Evolutionary conservation across 2,797 vertebrate genomes (phyloP).

Genomic region (Luscinia luscinia): DNA sequence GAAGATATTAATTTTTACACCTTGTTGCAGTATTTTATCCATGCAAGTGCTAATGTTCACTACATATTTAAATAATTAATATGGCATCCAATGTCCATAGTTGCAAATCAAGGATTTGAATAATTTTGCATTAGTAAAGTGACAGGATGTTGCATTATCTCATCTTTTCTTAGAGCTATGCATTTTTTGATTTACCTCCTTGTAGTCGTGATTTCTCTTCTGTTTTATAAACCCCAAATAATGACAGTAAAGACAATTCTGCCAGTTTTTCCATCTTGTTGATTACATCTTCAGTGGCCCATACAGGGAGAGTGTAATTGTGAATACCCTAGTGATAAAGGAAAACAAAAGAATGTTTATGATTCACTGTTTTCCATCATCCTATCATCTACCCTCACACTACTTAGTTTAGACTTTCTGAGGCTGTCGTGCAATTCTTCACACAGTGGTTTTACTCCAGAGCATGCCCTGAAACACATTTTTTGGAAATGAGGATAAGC

Average conservation of each 20-base stretch:
- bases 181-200: conserved; percentile 80
- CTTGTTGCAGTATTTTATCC: not conserved
- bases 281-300: conserved; percentile 84
- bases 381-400: not conserved
- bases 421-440: not conserved
- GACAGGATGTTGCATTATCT: not conserved
- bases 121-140: not conserved
- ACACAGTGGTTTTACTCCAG: not conserved
- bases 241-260: conserved; percentile 81
- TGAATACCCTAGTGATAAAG: conserved; percentile 79
- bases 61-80: not conserved
- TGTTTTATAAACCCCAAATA: conserved; percentile 84
- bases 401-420: not conserved
- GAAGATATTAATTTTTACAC: not conserved
- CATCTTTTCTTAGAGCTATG: not conserved
- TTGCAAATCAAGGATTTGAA: not conserved
- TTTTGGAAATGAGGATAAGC: not conserved
- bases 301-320: conserved; percentile 87
- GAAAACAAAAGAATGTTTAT: not conserved
- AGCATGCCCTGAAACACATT: not conserved
- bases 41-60: not conserved
- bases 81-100: not conserved
- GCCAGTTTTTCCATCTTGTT: conserved; percentile 82
- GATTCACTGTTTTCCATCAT: not conserved
- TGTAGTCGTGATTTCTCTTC: conserved; percentile 88